Evolutionary conservation across 2,113 vertebrate species (phyloP), one percentile per base, ranked within the genome.

Genomic region (Corythornis madagascariensis): DNA sequence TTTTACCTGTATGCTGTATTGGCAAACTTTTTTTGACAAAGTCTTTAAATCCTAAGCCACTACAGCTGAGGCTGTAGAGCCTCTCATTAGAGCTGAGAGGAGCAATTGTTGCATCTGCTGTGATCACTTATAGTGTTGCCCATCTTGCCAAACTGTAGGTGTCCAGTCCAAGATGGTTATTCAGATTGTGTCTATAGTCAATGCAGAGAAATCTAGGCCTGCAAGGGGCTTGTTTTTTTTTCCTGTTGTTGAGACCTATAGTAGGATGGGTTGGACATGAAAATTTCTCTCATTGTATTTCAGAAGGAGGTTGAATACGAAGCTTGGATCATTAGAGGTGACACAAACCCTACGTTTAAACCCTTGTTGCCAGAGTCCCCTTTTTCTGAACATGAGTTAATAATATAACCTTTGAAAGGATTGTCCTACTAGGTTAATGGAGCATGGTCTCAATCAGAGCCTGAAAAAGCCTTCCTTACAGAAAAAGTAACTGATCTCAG

Each of bases 381-480:
- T 81, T 91, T 93, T 71, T 80, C 31, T 63, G 40, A 77, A 60
- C 20, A 35, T 8, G 53, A 83, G 25, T 42, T 88, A 83, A 81
- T 50, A 80, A 93, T 80, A 88, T 91, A 96, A 88, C 29, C 29
- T 81, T 61, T 81, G 85, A 94, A 89, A 74, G 61, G 83, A 86
- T 86, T 0, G 2, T 95, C 87, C 88, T 89, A 50, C 50, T 69
- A 78, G 86, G 69, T 88, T 95, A 94, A 94, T 86, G 92, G 94
- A 94, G 88, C 83, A 65, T 78, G 83, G 66, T 81, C 93, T 93
- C 88, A 93, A 92, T 93, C 86, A 93, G 61, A 90, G 90, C 63
- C 80, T 95, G 92, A 86, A 93, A 96, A 96, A 94, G 78, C 61
- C 43, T 95, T 94, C 90, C 80, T 94, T 92, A 75, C 55, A 95